Base-by-base conservation (phyloP, 2,113 vertebrate species). In the Ochotona princeps region DNA sequence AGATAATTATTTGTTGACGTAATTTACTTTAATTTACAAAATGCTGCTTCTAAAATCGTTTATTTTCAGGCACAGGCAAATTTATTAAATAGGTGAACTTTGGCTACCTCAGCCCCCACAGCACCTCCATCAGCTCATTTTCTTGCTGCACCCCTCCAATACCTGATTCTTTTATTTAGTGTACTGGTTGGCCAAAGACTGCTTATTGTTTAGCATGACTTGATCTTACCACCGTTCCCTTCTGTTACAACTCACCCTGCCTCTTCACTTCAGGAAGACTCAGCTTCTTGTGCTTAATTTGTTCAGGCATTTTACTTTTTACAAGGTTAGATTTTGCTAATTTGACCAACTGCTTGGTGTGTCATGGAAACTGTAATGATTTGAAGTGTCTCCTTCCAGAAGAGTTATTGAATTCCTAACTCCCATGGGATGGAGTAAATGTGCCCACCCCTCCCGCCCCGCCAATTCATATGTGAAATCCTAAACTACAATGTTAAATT, bases 1-100 rank as follows among this genome's bases (percentile, higher is more conserved):
- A 90, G 49, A 85, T 93, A 94, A 90, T 87, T 94, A 89, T 94
- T 89, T 84, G 87, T 84, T 81, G 67, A 60, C 54, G 93, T 93
- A 96, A 96, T 94, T 96, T 93, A 90, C 81, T 94, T 91, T 93
- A 96, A 84, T 91, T 90, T 90, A 30, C 57, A 94, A 94, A 94
- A 90, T 87, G 81, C 65, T 78, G 72, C 61, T 89, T 89, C 49
- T 90, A 69, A 93, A 90, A 63, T 90, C 85, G 91, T 94, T 92
- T 91, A 74, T 90, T 60, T 92, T 81, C 44, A 94, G 49, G 32
- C 5, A 21, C 32, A 78, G 21, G 38, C 72, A 95, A 95, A 87
- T 38, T 81, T 86, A 49, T 1, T 20, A 94, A 94, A 47, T 57
- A 49, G 69, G 63, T 75, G 9, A 85, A 79, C 38, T 81, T 65